Evolutionary conservation across 2,113 vertebrate species (phyloP), one percentile per base, ranked within the genome.

Genomic region (Rissa tridactyla): DNA sequence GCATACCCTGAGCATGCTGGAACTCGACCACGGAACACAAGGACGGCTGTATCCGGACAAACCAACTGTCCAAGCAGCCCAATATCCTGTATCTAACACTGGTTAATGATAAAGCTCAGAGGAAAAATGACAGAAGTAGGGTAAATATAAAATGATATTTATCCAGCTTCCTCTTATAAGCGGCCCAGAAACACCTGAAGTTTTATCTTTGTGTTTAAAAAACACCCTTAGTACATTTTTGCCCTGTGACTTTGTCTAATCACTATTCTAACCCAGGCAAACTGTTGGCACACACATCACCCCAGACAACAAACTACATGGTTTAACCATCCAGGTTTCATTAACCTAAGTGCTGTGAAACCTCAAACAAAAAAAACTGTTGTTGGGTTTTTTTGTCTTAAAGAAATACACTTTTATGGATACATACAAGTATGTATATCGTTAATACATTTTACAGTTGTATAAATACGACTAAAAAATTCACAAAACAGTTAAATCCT

Each of bases 1-100:
- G 12, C 0, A 0, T 27, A 49, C 27, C 38, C 64, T 10, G 32
- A 84, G n/a, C 0, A 2, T 34, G 51, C 32, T 81, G 51, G 68
- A 88, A 78, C 42, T 19, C 0, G 0, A 16, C 18, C 55, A 46
- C 8, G 65, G 49, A 26, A 36, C 17, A 29, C 34, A 29, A 80
- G 64, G 64, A 88, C 2, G 2, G 64, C 16, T 57, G 13, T 34
- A 3, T 2, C 2, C 2, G 21, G 62, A 62, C 2, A 4, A 32
- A 62, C 13, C 68, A 77, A 57, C 0, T 1, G 47, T 6, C 12
- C 8, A 9, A 76, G 30, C 5, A 95, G 62, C 40, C 55, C 54
- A 70, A 36, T 12, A 44, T 10, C 51, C 68, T 71, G 36, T 19
- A 80, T 34, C 57, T 65, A 61, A 77, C 46, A n/a, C 11, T 4